A percentile compares a stretch with the other conserved stretches of the same genome.
phyloP scores from a whole-genome alignment of 2,113 vertebrate genomes.

The Podarcis raffonei region DNA sequence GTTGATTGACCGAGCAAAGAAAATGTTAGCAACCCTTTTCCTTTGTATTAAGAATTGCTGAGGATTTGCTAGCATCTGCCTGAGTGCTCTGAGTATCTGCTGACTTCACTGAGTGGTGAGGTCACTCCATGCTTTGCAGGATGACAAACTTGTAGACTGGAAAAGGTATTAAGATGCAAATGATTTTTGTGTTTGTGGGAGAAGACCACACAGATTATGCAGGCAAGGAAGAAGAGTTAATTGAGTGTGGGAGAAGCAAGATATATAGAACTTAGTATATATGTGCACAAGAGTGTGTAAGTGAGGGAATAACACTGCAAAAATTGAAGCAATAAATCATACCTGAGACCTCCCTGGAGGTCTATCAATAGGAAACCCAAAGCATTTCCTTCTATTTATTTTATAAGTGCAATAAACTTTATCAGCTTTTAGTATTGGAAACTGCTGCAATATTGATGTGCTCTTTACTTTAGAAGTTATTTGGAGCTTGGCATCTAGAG shows the following conservation, averaged over 20 bases:
- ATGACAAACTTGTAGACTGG: constrained; percentile 48
- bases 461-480: constrained; percentile 78
- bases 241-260: background rate
- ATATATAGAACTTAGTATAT: constrained; percentile 8
- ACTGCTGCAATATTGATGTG: constrained; percentile 79
- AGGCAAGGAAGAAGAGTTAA: constrained; percentile 28
- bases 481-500: constrained; percentile 72
- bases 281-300: constrained; percentile 8
- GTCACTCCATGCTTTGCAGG: constrained; percentile 46
- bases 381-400: constrained; percentile 84
- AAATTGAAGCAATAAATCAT: constrained; percentile 83
- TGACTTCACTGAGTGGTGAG: constrained; percentile 60
- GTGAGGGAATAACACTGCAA: constrained; percentile 60
- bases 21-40: constrained; percentile 33
- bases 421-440: constrained; percentile 82
- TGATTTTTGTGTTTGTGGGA: constrained; percentile 49
- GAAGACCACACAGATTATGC: constrained; percentile 24
- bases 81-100: constrained; percentile 48
- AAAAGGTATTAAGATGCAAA: constrained; percentile 62
- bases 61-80: constrained; percentile 45
- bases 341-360: constrained; percentile 73
- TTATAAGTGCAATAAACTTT: constrained; percentile 84
- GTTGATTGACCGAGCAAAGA: background rate
- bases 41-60: constrained; percentile 41
- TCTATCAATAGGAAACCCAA: constrained; percentile 80